Percentiles rank a stretch among this genome's conserved stretches.
Evolutionary conservation across 2,113 vertebrate species (phyloP).

Genomic region (Paradoxurus hermaphroditus): DNA sequence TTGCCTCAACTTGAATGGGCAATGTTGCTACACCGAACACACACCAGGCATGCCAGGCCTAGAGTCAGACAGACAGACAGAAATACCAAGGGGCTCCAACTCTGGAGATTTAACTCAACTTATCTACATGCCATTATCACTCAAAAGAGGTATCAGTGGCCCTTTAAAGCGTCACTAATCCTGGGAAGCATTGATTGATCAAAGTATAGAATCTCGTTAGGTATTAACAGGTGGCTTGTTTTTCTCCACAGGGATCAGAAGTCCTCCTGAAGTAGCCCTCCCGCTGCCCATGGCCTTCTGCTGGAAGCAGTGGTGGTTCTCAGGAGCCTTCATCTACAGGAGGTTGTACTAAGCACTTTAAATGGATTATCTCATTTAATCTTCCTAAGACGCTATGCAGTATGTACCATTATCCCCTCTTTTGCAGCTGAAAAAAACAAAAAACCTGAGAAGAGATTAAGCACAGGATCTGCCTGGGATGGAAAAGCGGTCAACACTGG

Average conservation of each 20-base stretch:
- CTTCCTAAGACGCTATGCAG: background rate
- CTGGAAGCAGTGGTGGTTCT: background rate
- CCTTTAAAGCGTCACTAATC: slow-evolving; percentile 28
- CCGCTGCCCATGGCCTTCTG: background rate
- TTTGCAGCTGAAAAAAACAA: background rate
- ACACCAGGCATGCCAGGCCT: background rate
- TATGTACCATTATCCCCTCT: background rate
- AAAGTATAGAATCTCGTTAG: slow-evolving; percentile 2
- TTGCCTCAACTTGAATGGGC: background rate
- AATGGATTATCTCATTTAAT: background rate
- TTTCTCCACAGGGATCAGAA: background rate
- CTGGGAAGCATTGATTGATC: slow-evolving; percentile 28
- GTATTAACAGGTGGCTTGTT: background rate
- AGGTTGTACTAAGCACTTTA: background rate
- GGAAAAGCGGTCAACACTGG: background rate
- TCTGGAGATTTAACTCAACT: background rate
- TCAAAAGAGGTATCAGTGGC: background rate
- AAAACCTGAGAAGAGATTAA: background rate
- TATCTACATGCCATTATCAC: slow-evolving; percentile 14
- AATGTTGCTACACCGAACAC: background rate
- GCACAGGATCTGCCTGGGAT: background rate
- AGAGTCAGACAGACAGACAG: background rate
- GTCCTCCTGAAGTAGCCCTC: background rate
- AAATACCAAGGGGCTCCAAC: background rate
- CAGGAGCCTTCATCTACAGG: background rate